Evolutionary conservation across 2,113 vertebrate genomes (phyloP).

Genomic region (Zosterops lateralis): DNA sequence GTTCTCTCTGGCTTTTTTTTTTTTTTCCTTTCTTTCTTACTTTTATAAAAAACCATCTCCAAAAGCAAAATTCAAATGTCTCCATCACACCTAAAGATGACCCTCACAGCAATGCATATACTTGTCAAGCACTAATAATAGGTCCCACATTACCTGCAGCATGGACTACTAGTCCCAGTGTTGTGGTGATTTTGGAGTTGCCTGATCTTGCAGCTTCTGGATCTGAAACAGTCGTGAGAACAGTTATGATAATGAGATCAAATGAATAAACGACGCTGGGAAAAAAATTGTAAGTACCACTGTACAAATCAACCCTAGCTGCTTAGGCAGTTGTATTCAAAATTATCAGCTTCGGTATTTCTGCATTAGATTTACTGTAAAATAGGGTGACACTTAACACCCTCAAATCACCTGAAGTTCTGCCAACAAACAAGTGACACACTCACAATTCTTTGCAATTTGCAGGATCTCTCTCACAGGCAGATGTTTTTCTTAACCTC

Average conservation of each 20-base stretch:
- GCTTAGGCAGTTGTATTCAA: background rate
- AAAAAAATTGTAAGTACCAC: background rate
- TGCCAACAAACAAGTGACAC: background rate
- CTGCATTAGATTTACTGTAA: background rate
- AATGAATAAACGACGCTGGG: background rate
- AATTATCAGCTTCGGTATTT: background rate
- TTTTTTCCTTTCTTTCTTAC: too few species aligned
- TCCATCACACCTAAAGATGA: background rate
- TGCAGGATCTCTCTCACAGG: background rate
- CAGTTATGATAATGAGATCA: background rate
- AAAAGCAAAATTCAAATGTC: background rate
- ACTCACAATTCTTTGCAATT: background rate
- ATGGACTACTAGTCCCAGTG: slow-evolving; percentile 93
- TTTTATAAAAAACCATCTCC: background rate
- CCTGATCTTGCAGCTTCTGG: slow-evolving; percentile 85
- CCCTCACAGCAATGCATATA: background rate
- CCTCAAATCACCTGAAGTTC: background rate
- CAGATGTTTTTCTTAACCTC: background rate
- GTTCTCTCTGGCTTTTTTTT: background rate
- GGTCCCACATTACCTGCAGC: slow-evolving; percentile 84
- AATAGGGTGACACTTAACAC: background rate
- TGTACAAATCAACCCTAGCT: background rate
- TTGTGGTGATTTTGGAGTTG: slow-evolving; percentile 96
- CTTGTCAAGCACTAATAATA: background rate
- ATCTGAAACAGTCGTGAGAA: slow-evolving; percentile 75